phyloP scores from a whole-genome alignment of 2,797 vertebrate species.

The Falco berigora region DNA sequence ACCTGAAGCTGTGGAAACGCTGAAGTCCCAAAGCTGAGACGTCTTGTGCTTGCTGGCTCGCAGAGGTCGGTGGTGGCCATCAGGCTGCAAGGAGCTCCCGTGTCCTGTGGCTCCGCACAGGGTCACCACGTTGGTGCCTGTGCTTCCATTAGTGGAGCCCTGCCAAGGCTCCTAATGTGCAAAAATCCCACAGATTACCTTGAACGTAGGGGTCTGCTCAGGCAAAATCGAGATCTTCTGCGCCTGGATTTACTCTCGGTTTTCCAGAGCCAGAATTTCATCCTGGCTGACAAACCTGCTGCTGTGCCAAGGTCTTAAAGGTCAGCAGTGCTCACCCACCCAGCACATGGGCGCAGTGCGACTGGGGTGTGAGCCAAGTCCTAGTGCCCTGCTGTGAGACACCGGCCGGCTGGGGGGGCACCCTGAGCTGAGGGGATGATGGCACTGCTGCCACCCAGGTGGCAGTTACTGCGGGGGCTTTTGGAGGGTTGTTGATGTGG shows the following conservation, averaged over 20 bases:
- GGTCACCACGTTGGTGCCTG: not conserved
- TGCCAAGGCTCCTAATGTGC: not conserved
- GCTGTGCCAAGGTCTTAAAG: not conserved
- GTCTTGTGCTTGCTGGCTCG: rapidly evolving
- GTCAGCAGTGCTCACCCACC: not conserved
- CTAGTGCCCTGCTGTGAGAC: not conserved
- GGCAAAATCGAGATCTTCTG: rapidly evolving
- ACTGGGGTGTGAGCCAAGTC: not conserved
- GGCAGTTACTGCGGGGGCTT: not conserved
- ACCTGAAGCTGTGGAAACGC: not conserved
- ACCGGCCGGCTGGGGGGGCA: not conserved
- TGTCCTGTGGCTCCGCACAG: rapidly evolving
- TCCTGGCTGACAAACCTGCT: not conserved
- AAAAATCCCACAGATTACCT: not conserved
- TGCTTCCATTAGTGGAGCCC: not conserved
- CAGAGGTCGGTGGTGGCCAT: rapidly evolving
- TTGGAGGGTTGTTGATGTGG: not conserved
- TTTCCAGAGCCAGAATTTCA: not conserved
- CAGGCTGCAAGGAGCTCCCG: not conserved
- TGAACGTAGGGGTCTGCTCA: not conserved
- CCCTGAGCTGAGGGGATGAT: not conserved
- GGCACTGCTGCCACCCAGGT: not conserved
- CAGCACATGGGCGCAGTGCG: not conserved
- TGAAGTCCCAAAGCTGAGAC: not conserved
- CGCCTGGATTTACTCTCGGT: rapidly evolving